Conservation (phyloP, 30 jellyfish, hydroid and myxozoan species). For the Mastigias papua region DNA sequence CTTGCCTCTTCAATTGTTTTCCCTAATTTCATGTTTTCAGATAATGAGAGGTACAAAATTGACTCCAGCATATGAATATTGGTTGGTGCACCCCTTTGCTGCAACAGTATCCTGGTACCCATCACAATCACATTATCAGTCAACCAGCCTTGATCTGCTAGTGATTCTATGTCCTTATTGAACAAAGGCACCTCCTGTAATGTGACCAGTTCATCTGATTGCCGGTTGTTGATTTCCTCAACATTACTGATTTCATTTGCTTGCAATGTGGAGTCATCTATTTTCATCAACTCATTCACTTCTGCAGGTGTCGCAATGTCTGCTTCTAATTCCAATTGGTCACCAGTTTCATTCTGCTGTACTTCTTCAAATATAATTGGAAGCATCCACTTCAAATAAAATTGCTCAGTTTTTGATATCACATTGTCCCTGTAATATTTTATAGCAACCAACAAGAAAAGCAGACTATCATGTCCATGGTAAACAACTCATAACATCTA, state of each 20-base stretch:
- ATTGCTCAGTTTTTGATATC: neutral
- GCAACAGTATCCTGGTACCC: constrained; percentile 24
- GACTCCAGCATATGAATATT: constrained; percentile 38
- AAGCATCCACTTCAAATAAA: constrained; percentile 52
- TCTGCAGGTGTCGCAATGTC: constrained; percentile 27
- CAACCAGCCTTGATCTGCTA: constrained; percentile 12
- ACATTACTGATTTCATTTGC: neutral
- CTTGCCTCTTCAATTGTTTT: constrained; percentile 38
- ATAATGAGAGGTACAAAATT: constrained; percentile 41
- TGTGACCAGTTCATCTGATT: constrained; percentile 16
- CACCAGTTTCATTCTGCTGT: constrained; percentile 22
- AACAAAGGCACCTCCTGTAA: constrained; percentile 54
- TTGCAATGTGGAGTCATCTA: constrained; percentile 5
- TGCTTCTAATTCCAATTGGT: constrained; percentile 2
- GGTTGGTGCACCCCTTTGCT: constrained; percentile 15
- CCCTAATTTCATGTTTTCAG: constrained; percentile 4
- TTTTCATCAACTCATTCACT: constrained; percentile 1
- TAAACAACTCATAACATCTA: no score
- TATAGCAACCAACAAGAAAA: no score
- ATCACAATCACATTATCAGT: constrained; percentile 44
- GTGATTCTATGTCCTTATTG: constrained; percentile 35
- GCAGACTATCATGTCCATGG: constrained; percentile 46
- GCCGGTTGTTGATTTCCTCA: constrained; percentile 12
- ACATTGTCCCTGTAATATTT: constrained; percentile 7
- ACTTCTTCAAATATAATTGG: constrained; percentile 36